Percentiles rank a stretch among this genome's conserved stretches.
Evolutionary conservation across 2,113 vertebrate species (phyloP).

Genomic region (Varanus salvator): DNA sequence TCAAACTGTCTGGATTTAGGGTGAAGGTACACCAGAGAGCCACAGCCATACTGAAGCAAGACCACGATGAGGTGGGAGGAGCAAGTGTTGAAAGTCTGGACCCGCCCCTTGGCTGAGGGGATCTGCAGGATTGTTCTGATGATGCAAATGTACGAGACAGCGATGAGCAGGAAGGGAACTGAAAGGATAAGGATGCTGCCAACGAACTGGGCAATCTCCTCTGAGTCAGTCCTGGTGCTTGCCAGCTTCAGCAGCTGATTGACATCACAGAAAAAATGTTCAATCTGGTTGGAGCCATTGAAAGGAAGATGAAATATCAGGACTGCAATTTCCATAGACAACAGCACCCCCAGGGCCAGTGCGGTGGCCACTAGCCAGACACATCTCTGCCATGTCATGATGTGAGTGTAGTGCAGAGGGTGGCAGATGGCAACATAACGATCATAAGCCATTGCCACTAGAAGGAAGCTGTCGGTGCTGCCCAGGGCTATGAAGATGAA

Average conservation of each 20-base stretch:
- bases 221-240: constrained; percentile 35
- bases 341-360: constrained; percentile 21
- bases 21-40: constrained; percentile 58
- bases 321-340: constrained; percentile 42
- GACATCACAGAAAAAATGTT: constrained; percentile 63
- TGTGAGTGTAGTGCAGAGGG: constrained; percentile 50
- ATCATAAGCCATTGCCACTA: constrained; percentile 64
- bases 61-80: constrained; percentile 62
- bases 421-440: constrained; percentile 57
- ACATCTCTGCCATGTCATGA: constrained; percentile 46
- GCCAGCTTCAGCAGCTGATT: constrained; percentile 53
- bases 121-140: constrained; percentile 34
- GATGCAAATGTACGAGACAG: constrained; percentile 53
- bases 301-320: constrained; percentile 65
- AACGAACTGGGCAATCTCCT: constrained; percentile 47
- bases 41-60: constrained; percentile 55
- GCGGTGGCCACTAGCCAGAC: constrained; percentile 32
- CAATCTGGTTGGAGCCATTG: constrained; percentile 28
- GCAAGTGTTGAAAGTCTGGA: constrained; percentile 62
- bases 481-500: constrained; percentile 50
- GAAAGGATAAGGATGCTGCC: constrained; percentile 35
- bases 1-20: constrained; percentile 38
- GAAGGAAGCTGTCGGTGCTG: constrained; percentile 56
- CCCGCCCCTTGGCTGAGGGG: neutral
- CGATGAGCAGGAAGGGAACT: constrained; percentile 55